phyloP scores from a whole-genome alignment of 2,113 vertebrate genomes.

The Hemibagrus wyckioides region DNA sequence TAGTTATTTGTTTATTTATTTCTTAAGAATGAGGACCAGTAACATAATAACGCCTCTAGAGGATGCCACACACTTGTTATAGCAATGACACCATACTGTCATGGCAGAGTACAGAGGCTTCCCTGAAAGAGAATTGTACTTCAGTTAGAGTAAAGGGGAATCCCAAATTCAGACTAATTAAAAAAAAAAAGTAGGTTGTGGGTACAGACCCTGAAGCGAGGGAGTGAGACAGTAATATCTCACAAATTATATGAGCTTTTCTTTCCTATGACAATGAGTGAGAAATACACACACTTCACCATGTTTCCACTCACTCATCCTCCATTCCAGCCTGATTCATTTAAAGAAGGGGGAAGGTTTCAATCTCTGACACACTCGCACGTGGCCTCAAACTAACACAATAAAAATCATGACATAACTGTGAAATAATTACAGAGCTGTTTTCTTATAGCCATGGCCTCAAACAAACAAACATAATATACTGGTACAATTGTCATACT shows the following conservation, averaged over 20 bases:
- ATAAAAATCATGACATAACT: neutral
- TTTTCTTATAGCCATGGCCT: neutral
- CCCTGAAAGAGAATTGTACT: neutral
- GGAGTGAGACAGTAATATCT: slow-evolving; percentile 15
- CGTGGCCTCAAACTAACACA: neutral
- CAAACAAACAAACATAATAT: too few species aligned
- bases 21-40: neutral
- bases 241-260: slow-evolving; percentile 32
- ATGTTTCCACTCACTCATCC: slow-evolving; percentile 20
- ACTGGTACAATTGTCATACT: neutral
- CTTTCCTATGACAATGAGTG: slow-evolving; percentile 38
- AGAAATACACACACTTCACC: slow-evolving; percentile 1
- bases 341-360: neutral
- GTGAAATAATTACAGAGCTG: neutral
- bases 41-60: neutral
- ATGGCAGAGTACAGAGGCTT: neutral
- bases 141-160: slow-evolving; percentile 25
- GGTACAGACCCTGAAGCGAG: slow-evolving; percentile 13
- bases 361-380: neutral
- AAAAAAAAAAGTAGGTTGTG: neutral
- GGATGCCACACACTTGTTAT: neutral
- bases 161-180: slow-evolving; percentile 5
- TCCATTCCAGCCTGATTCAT: slow-evolving; percentile 22
- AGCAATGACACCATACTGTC: neutral
- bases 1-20: neutral